A percentile compares a stretch with the other conserved stretches of the same genome.
Evolutionary conservation across 2,113 vertebrate genomes (phyloP).

Genomic region (Podocnemis expansa): DNA sequence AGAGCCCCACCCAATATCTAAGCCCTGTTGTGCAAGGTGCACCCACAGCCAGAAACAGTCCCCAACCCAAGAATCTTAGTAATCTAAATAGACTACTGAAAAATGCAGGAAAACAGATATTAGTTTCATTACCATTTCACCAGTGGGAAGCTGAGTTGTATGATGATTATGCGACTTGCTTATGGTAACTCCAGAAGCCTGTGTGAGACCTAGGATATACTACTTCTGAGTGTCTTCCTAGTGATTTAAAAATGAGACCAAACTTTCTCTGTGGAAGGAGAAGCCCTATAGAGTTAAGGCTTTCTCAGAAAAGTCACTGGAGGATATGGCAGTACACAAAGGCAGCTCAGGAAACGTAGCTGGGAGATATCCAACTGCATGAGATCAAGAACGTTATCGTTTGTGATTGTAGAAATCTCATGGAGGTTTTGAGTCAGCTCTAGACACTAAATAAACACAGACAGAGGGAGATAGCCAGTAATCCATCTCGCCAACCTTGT

Average conservation of each 20-base stretch:
- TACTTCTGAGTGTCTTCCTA: not conserved
- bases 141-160: not conserved
- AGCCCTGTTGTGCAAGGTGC: not conserved
- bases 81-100: not conserved
- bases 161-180: not conserved
- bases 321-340: not conserved
- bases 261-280: not conserved
- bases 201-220: not conserved
- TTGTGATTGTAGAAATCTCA: not conserved
- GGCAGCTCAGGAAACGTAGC: not conserved
- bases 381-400: not conserved
- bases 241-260: not conserved
- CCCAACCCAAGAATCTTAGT: not conserved
- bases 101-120: not conserved
- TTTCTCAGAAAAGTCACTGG: not conserved
- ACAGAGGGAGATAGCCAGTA: not conserved
- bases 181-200: not conserved
- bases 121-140: not conserved
- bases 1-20: not conserved
- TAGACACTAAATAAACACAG: accelerated
- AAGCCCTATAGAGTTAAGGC: not conserved
- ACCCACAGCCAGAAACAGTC: not conserved
- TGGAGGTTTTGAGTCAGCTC: not conserved
- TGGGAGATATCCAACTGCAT: not conserved
- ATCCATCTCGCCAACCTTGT: constrained; percentile 27